phyloP scores from a whole-genome alignment of 1,140 invertebrate genomes.

The Stegodyphus mimosarum region DNA sequence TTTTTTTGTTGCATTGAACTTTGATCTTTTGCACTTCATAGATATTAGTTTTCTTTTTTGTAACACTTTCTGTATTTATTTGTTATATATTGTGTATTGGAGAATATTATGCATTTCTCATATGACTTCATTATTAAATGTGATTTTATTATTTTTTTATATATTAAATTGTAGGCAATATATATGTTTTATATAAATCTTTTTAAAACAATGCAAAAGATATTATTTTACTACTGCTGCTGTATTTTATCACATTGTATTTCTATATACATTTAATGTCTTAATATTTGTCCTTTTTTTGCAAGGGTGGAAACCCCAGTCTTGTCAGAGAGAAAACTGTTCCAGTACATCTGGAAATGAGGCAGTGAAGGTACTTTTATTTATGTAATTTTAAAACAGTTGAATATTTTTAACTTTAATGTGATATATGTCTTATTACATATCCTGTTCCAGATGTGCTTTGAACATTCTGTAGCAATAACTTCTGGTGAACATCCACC shows the following conservation, averaged over 20 bases:
- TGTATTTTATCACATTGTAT: background rate
- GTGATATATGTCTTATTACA: background rate
- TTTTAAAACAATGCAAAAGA: background rate
- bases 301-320: conserved; percentile 64
- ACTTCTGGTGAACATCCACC: conserved; percentile 85
- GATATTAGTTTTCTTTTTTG: too few relatives aligned
- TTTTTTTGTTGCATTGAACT: too few relatives aligned
- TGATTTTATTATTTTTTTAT: too few relatives aligned
- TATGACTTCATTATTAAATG: too few relatives aligned
- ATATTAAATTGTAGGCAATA: too few relatives aligned
- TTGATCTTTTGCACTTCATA: too few relatives aligned
- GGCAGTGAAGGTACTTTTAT: conserved; percentile 63
- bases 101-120: too few relatives aligned
- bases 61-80: too few relatives aligned
- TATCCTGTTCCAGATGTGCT: conserved; percentile 68
- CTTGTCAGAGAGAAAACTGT: conserved; percentile 66
- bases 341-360: conserved; percentile 63
- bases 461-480: conserved; percentile 71
- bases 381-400: background rate
- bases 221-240: background rate
- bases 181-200: background rate
- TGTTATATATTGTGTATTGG: too few relatives aligned
- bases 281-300: conserved; percentile 3
- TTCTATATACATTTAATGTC: background rate
- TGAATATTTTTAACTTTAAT: background rate